Conservation (phyloP, 2,113 vertebrate species). For the Pelusios castaneus region DNA sequence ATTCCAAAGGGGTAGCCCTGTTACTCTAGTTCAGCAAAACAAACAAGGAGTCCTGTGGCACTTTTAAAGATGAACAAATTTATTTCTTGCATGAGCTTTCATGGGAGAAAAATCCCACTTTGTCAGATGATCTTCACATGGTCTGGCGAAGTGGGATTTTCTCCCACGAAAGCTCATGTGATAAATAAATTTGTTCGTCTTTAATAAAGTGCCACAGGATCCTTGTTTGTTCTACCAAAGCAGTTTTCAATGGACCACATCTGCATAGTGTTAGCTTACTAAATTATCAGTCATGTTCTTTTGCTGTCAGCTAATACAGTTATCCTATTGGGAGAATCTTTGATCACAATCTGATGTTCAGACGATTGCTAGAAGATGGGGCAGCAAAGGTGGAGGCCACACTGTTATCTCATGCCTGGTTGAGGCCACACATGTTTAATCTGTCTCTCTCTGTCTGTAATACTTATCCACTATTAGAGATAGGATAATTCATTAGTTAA, state of each 20-base stretch:
- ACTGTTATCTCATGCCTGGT: neutral
- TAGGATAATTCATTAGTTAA: neutral
- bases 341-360: neutral
- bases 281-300: neutral
- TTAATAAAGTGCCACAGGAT: no score
- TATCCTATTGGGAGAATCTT: neutral
- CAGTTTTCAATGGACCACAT: neutral
- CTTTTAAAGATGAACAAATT: no score
- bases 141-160: no score
- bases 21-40: no score
- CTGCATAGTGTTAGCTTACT: neutral
- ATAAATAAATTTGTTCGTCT: no score
- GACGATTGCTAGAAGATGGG: neutral
- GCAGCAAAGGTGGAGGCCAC: neutral
- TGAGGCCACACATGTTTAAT: neutral
- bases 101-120: no score
- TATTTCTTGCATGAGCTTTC: no score
- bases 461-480: neutral
- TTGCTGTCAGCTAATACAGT: neutral
- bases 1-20: no score
- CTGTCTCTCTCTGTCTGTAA: neutral
- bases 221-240: no score
- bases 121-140: no score
- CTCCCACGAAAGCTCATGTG: no score
- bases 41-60: no score